A percentile compares a stretch with the other conserved stretches of the same genome.
phyloP scores from a whole-genome alignment of 2,797 vertebrate genomes.

The Otolemur crassicaudatus region DNA sequence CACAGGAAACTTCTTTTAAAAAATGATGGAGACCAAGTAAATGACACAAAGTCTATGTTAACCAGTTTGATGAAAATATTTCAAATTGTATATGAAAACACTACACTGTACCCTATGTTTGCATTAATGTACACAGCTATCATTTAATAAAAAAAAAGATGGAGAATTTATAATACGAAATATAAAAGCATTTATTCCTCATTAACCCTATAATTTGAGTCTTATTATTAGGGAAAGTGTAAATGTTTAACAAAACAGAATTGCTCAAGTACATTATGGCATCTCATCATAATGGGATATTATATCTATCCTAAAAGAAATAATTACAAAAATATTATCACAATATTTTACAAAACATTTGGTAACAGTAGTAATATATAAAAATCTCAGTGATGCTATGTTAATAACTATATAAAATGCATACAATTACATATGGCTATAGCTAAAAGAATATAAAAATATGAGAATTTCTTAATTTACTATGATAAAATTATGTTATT shows the following conservation, averaged over 20 bases:
- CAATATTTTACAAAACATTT: conserved; percentile 36
- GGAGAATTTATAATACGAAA: conserved; percentile 41
- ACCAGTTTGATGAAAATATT: no score
- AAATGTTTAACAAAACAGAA: conserved; percentile 60
- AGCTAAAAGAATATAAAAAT: neutral
- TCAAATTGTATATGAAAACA: no score
- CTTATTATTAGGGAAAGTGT: conserved; percentile 18
- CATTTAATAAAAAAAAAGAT: neutral
- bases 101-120: no score
- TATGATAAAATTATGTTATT: neutral
- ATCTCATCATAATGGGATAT: conserved; percentile 30
- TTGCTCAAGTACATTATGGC: neutral
- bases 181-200: conserved; percentile 36
- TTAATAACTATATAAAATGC: conserved; percentile 17
- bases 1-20: no score
- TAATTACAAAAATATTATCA: conserved; percentile 44
- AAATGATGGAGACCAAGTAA: no score
- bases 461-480: neutral
- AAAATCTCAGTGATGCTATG: neutral
- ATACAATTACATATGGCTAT: neutral
- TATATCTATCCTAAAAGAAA: conserved; percentile 31
- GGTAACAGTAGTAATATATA: neutral
- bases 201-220: neutral
- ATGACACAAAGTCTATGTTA: no score
- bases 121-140: no score